A percentile compares a stretch with the other conserved stretches of the same genome.
These are phyloP conservation scores for Lochmaea capreae DNA, from an alignment of 2,888 invertebrate genomes.

Conservation along the genomic window DNA sequence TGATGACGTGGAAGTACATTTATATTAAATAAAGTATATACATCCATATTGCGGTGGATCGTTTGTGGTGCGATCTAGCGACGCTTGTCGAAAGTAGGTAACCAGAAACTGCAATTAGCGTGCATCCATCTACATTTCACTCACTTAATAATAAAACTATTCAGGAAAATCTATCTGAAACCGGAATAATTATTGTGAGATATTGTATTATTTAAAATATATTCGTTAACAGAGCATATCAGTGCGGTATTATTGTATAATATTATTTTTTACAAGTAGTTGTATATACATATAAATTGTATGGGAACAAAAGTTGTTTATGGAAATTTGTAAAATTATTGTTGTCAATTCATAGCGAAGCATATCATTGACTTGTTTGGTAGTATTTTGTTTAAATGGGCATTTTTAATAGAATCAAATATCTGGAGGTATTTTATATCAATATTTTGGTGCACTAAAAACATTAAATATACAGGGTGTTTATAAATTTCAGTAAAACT, in stretches of 20 bases:
- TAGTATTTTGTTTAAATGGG: conserved; percentile 5
- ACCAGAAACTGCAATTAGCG: too few relatives aligned
- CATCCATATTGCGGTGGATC: too few relatives aligned
- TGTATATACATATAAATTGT: conserved; percentile 45
- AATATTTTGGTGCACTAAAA: too few relatives aligned
- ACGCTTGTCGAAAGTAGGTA: too few relatives aligned
- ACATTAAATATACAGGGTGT: too few relatives aligned
- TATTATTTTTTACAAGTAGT: conserved; percentile 27
- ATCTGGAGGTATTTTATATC: not conserved
- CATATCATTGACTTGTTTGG: conserved; percentile 19
- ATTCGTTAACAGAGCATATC: not conserved
- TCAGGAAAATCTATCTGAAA: not conserved
- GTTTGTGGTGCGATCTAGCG: too few relatives aligned
- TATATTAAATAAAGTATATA: too few relatives aligned
- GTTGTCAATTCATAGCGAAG: conserved; percentile 34
- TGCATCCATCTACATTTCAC: too few relatives aligned
- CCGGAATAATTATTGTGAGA: too few relatives aligned
- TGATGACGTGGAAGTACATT: too few relatives aligned
- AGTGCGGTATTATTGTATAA: conserved; percentile 1
- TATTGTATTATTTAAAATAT: not conserved
- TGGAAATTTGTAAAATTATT: conserved; percentile 47
- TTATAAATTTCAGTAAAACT: too few relatives aligned
- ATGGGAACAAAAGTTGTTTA: conserved; percentile 50
- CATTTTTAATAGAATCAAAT: conserved; percentile 2
- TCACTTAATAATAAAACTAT: not conserved